Percentiles rank a stretch among this genome's conserved stretches.
These are phyloP conservation scores for Pelecanus crispus DNA, from an alignment of 2,113 vertebrate genomes.

Conservation along the genomic window DNA sequence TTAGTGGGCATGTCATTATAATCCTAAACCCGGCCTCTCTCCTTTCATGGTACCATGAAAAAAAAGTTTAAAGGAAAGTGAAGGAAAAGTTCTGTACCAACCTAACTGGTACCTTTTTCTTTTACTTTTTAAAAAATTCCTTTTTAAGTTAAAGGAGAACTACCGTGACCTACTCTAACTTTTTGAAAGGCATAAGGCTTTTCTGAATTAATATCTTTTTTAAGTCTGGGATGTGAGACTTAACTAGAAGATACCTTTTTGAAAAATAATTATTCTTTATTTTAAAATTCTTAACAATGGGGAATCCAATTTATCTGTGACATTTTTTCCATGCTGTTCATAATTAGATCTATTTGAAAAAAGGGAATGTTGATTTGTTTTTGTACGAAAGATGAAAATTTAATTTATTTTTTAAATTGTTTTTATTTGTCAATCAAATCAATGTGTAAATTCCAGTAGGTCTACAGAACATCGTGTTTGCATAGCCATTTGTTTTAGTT, in stretches of 20 bases:
- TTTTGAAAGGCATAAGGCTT: neutral
- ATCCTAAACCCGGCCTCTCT: neutral
- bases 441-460: neutral
- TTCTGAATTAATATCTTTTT: neutral
- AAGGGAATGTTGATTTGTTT: fast-evolving
- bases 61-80: neutral
- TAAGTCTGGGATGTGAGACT: neutral
- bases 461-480: neutral
- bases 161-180: neutral
- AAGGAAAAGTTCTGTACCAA: neutral
- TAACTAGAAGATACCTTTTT: neutral
- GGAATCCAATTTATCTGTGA: neutral
- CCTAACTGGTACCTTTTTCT: fast-evolving
- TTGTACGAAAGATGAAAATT: neutral
- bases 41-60: neutral
- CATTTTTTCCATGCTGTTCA: neutral
- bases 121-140: neutral
- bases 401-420: neutral
- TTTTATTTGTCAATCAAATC: neutral
- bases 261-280: neutral
- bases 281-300: neutral
- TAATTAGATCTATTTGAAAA: neutral
- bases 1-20: neutral
- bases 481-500: neutral
- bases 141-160: neutral